phyloP scores from a whole-genome alignment of 2,797 vertebrate genomes.

The Anas flavirostris region DNA sequence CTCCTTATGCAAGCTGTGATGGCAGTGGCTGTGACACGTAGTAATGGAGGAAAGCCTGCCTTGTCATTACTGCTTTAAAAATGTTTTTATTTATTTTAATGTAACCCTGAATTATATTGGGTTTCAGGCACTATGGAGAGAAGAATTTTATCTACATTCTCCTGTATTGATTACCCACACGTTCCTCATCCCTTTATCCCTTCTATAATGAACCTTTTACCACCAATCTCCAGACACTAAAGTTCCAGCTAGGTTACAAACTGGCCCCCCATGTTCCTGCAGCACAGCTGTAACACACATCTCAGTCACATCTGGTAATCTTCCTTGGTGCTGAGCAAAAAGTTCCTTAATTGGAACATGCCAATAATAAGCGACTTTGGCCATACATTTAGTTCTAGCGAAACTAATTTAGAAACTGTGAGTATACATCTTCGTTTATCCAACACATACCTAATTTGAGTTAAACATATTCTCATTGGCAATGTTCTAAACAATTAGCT shows the following conservation, averaged over 20 bases:
- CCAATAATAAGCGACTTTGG: neutral
- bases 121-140: neutral
- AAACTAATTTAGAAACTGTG: neutral
- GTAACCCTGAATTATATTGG: neutral
- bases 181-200: neutral
- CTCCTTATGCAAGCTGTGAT: neutral
- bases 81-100: neutral
- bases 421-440: neutral
- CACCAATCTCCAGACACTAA: neutral
- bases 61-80: neutral
- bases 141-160: neutral
- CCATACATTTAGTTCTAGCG: neutral
- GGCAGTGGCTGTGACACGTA: neutral
- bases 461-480: neutral
- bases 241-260: neutral
- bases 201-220: neutral
- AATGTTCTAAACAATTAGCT: neutral
- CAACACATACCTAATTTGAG: neutral
- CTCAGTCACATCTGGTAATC: neutral
- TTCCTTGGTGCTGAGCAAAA: neutral
- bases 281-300: neutral
- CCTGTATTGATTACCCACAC: neutral
- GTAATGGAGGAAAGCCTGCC: neutral
- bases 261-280: neutral
- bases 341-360: neutral